These are phyloP conservation scores for Parauchenoglanis punctatus DNA, from an alignment of 2,797 vertebrate species.

Conservation along the genomic window DNA sequence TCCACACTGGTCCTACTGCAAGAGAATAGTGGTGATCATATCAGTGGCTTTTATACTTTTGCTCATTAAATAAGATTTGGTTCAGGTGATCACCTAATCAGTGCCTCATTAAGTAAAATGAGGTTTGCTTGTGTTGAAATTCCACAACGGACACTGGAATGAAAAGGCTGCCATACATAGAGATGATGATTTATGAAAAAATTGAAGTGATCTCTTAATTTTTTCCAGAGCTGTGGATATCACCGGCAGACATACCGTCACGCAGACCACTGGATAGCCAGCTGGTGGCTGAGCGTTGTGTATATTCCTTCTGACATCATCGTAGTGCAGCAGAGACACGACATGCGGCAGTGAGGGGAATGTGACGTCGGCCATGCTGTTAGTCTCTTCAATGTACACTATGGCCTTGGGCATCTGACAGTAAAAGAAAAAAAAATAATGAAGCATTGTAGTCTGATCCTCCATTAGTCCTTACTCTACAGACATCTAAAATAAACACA, in stretches of 20 bases:
- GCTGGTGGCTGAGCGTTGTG: conserved; percentile 78
- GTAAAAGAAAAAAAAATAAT: not conserved
- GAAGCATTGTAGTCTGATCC: not conserved
- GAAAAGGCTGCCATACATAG: too few relatives aligned
- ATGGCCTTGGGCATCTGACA: conserved; percentile 86
- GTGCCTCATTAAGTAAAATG: too few relatives aligned
- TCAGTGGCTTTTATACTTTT: too few relatives aligned
- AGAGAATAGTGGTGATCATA: too few relatives aligned
- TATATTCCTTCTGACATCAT: conserved; percentile 72
- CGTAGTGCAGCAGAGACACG: conserved; percentile 86
- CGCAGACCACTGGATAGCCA: conserved; percentile 90
- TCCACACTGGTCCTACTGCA: too few relatives aligned
- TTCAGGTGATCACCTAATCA: too few relatives aligned
- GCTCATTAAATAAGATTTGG: too few relatives aligned
- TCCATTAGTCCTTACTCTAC: not conserved
- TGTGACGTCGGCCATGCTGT: conserved; percentile 91
- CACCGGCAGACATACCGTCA: conserved; percentile 81
- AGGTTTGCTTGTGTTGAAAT: too few relatives aligned
- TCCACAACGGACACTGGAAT: too few relatives aligned
- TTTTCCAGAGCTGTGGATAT: not conserved
- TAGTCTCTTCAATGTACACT: conserved; percentile 91
- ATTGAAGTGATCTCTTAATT: too few relatives aligned
- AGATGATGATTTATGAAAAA: too few relatives aligned
- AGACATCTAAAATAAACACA: not conserved
- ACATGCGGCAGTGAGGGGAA: conserved; percentile 91